These are phyloP conservation scores for Cerastoderma edule DNA, from an alignment of 2,888 invertebrate genomes.

Conservation along the genomic window DNA sequence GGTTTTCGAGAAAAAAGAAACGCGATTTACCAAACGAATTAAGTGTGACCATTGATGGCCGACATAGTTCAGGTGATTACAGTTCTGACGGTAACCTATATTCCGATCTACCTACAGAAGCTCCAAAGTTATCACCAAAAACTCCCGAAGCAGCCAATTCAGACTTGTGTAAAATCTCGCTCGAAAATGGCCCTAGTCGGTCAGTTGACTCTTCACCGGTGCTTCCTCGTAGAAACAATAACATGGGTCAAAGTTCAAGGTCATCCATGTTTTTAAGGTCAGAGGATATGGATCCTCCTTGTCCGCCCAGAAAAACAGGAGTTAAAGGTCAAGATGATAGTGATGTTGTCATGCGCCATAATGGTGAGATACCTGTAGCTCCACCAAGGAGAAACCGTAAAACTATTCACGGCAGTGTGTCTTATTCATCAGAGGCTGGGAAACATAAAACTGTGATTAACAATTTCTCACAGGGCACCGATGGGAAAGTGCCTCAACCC, in stretches of 20 bases:
- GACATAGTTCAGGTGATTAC: slow-evolving; percentile 10
- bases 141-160: slow-evolving; percentile 22
- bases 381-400: slow-evolving; percentile 53
- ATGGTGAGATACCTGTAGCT: slow-evolving; percentile 25
- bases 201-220: slow-evolving; percentile 27
- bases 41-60: background rate
- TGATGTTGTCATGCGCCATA: too few species aligned
- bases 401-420: slow-evolving; percentile 13
- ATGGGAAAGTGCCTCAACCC: slow-evolving; percentile 1
- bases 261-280: too few species aligned
- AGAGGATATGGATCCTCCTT: background rate
- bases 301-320: slow-evolving; percentile 4
- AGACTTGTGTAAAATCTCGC: slow-evolving; percentile 40
- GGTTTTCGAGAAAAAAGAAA: slow-evolving; percentile 5
- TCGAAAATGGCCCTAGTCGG: slow-evolving; percentile 28
- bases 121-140: background rate
- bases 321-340: too few species aligned
- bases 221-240: slow-evolving; percentile 25
- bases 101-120: slow-evolving; percentile 43
- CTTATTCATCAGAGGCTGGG: background rate
- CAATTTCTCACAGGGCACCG: slow-evolving; percentile 6
- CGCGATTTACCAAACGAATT: slow-evolving; percentile 10
- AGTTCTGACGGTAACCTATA: slow-evolving; percentile 37
- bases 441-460: background rate
- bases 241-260: background rate